Evolutionary conservation across 2,888 invertebrate genomes (phyloP).

Genomic region (Drosophila nr. medialis): DNA sequence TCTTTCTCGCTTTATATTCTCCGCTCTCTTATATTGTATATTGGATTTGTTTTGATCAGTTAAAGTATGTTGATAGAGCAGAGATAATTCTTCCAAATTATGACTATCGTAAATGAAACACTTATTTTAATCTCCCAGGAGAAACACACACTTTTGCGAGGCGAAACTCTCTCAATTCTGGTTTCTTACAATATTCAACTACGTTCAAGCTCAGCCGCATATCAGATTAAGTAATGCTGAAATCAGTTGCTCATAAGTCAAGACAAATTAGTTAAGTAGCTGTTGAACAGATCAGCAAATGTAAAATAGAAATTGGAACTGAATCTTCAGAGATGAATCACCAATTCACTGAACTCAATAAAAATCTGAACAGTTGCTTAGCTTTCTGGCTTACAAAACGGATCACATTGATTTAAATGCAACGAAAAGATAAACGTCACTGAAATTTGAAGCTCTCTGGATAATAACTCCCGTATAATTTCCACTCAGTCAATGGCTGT

Average conservation of each 20-base stretch:
- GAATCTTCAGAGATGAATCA: neutral
- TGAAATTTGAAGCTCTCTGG: slow-evolving; percentile 44
- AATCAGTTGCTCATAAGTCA: slow-evolving; percentile 27
- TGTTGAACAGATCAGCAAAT: slow-evolving; percentile 11
- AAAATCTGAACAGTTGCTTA: slow-evolving; percentile 2
- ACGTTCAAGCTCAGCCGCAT: neutral
- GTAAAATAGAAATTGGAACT: slow-evolving; percentile 12
- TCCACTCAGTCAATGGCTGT: slow-evolving; percentile 36
- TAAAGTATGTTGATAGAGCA: neutral
- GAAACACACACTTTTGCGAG: neutral
- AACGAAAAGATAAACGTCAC: slow-evolving; percentile 17
- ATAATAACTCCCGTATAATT: slow-evolving; percentile 58
- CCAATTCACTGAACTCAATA: slow-evolving; percentile 12
- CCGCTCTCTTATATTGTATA: neutral
- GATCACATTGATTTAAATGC: neutral
- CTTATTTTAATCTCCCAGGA: neutral
- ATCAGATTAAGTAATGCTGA: slow-evolving; percentile 22
- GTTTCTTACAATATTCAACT: neutral
- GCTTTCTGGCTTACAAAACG: slow-evolving; percentile 14
- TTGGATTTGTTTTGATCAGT: neutral
- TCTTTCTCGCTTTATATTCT: neutral
- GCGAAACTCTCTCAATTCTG: neutral
- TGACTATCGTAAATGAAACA: neutral
- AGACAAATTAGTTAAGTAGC: slow-evolving; percentile 26
- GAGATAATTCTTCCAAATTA: neutral